Conservation (phyloP, 1,140 invertebrate species). For the Gerris buenoi region DNA sequence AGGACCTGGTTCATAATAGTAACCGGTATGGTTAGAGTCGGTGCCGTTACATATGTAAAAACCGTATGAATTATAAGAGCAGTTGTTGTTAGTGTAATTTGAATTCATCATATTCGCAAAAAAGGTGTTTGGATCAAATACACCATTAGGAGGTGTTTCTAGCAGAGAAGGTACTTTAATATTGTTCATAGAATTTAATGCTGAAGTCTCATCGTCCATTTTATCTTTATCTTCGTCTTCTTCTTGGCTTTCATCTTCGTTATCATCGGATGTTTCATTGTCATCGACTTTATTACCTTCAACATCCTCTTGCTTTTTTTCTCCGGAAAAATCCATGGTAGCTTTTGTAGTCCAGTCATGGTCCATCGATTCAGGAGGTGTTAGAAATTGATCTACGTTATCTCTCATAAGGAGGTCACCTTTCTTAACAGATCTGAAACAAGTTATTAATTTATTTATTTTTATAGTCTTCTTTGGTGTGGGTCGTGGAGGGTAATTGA, state of each 20-base stretch:
- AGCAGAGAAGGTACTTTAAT: background rate
- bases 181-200: background rate
- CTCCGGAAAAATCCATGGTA: too few species aligned
- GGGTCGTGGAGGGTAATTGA: background rate
- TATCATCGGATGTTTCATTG: background rate
- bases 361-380: background rate
- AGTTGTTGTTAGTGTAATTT: background rate
- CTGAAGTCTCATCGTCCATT: background rate
- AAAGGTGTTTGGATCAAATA: background rate
- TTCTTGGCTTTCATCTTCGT: background rate
- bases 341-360: background rate
- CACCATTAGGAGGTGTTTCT: background rate
- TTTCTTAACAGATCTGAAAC: background rate
- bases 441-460: background rate
- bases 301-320: too few species aligned
- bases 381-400: background rate
- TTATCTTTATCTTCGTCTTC: background rate
- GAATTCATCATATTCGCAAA: background rate
- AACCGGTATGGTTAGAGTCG: background rate
- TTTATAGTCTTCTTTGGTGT: background rate
- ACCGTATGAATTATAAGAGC: background rate
- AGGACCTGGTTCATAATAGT: background rate
- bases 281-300: background rate
- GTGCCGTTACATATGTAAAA: background rate
- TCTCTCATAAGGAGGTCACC: background rate